These are phyloP conservation scores for Zelleria hepariella DNA, from an alignment of 2,888 invertebrate species.

Conservation along the genomic window DNA sequence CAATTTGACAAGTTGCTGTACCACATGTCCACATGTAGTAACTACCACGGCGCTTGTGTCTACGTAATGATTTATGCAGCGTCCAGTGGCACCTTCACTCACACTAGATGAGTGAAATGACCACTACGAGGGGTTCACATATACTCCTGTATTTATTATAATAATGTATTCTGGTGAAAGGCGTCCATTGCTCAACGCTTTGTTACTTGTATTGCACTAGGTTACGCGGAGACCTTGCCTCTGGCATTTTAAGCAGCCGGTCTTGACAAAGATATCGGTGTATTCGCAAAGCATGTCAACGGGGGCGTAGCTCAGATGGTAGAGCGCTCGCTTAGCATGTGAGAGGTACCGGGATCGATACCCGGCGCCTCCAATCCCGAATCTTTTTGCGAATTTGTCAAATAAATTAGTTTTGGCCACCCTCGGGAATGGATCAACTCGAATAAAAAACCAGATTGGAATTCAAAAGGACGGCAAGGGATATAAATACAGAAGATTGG, in stretches of 20 bases:
- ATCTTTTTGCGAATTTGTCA: not conserved
- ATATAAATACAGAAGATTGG: not conserved
- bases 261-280: not conserved
- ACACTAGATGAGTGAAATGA: too few relatives aligned
- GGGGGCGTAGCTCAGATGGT: conserved; percentile 73
- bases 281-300: conserved; percentile 4
- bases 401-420: not conserved
- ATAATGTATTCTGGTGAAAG: not conserved
- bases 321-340: conserved; percentile 67
- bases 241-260: not conserved
- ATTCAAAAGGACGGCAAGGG: not conserved
- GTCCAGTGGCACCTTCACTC: too few relatives aligned
- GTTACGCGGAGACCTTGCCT: not conserved
- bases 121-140: too few relatives aligned
- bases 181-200: not conserved
- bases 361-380: conserved; percentile 24
- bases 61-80: too few relatives aligned
- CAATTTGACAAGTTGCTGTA: too few relatives aligned
- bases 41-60: too few relatives aligned
- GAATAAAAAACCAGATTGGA: not conserved
- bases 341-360: conserved; percentile 30
- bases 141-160: not conserved
- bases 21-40: too few relatives aligned
- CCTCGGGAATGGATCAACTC: not conserved
- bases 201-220: not conserved